phyloP scores from a whole-genome alignment of 1,140 invertebrate genomes.

The Meteorus sp. region DNA sequence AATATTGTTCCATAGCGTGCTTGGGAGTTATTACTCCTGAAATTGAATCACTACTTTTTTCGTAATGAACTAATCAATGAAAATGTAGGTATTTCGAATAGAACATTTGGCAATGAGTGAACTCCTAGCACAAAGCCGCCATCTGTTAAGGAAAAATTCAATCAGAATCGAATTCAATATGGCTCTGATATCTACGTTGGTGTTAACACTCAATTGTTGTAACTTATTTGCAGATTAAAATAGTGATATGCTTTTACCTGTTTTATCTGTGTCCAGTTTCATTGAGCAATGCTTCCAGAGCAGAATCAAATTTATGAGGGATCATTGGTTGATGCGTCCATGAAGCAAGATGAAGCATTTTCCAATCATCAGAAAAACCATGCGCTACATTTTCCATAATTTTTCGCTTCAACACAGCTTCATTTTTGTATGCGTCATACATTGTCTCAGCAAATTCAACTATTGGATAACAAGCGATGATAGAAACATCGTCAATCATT shows the following conservation, averaged over 20 bases:
- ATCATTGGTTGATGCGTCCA: constrained; percentile 44
- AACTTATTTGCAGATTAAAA: not conserved
- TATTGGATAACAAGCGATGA: constrained; percentile 21
- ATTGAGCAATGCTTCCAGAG: constrained; percentile 41
- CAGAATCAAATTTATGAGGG: constrained; percentile 30
- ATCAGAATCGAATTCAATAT: too few relatives aligned
- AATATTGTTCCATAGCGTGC: too few relatives aligned
- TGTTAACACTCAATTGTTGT: too few relatives aligned
- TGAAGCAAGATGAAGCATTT: constrained; percentile 44
- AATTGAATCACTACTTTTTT: too few relatives aligned
- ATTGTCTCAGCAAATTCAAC: constrained; percentile 36
- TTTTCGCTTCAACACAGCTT: constrained; percentile 36
- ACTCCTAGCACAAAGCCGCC: too few relatives aligned
- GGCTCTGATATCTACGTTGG: too few relatives aligned
- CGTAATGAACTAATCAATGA: too few relatives aligned
- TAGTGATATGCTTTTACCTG: not conserved
- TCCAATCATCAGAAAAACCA: constrained; percentile 34
- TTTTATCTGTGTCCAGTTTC: constrained; percentile 42
- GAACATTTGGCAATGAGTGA: too few relatives aligned
- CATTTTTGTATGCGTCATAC: constrained; percentile 36
- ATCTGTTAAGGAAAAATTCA: too few relatives aligned
- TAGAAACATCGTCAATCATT: not conserved
- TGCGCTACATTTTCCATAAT: constrained; percentile 46
- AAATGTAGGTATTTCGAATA: too few relatives aligned
- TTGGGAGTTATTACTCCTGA: too few relatives aligned